Evolutionary conservation across 2,888 invertebrate species (phyloP).

Genomic region (Leptinotarsa juncta): DNA sequence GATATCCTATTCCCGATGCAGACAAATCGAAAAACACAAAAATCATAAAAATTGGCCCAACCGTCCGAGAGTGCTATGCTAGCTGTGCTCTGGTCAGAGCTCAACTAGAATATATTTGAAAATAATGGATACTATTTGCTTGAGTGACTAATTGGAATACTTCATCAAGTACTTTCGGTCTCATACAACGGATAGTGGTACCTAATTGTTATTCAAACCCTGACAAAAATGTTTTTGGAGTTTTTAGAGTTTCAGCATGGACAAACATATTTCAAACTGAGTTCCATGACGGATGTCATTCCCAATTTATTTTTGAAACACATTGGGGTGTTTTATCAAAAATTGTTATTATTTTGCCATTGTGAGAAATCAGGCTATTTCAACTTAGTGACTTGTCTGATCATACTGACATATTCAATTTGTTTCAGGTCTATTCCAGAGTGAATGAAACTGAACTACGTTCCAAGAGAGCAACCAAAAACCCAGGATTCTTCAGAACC

Average conservation of each 20-base stretch:
- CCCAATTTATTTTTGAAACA: background rate
- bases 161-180: background rate
- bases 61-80: no score
- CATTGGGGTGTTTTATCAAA: no score
- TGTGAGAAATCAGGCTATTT: no score
- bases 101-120: no score
- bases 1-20: no score
- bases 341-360: no score
- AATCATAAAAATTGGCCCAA: no score
- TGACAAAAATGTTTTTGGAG: background rate
- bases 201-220: background rate
- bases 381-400: no score
- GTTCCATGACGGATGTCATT: background rate
- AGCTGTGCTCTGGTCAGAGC: background rate
- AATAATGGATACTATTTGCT: background rate
- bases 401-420: background rate
- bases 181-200: background rate
- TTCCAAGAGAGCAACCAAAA: constrained; percentile 42
- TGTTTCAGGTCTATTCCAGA: background rate
- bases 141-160: background rate
- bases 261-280: no score
- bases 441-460: constrained; percentile 21
- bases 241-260: no score
- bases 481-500: constrained; percentile 59
- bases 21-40: no score